Percentiles rank a stretch among this genome's conserved stretches.
Conservation (phyloP, 2,888 invertebrate genomes). For the Papilio gigon region DNA sequence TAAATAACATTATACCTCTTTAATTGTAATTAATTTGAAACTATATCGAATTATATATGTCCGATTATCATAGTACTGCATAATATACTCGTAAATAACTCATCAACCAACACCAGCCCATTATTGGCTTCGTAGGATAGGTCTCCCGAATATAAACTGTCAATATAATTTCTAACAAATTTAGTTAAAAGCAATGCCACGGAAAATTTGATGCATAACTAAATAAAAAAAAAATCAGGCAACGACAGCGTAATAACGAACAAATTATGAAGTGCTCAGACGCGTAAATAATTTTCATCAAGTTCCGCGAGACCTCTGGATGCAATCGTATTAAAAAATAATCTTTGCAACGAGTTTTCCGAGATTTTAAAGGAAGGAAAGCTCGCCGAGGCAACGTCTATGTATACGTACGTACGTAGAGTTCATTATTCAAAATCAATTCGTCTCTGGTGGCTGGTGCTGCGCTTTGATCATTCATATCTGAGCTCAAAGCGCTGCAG, state of each 20-base stretch:
- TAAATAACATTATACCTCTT: no score
- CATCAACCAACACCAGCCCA: no score
- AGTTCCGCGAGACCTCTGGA: conserved; percentile 14
- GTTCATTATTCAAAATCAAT: conserved; percentile 8
- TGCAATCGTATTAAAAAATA: conserved; percentile 24
- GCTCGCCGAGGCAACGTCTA: background rate
- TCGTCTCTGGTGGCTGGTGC: background rate
- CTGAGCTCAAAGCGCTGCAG: background rate
- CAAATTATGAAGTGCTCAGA: conserved; percentile 2
- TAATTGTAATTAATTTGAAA: no score
- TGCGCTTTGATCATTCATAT: background rate
- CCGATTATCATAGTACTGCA: no score
- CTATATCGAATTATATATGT: no score
- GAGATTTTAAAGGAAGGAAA: background rate
- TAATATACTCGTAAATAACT: no score
- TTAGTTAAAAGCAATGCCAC: no score
- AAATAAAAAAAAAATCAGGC: background rate
- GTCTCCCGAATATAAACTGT: no score
- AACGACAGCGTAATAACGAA: background rate
- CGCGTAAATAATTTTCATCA: conserved; percentile 17
- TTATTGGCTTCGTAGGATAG: no score
- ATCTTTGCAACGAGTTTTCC: conserved; percentile 5
- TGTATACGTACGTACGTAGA: background rate
- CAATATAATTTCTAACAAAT: no score
- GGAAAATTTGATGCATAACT: background rate